Percentiles rank a stretch among this genome's conserved stretches.
Evolutionary conservation across 1,140 invertebrate species (phyloP).

Genomic region (Trissolcus basalis): DNA sequence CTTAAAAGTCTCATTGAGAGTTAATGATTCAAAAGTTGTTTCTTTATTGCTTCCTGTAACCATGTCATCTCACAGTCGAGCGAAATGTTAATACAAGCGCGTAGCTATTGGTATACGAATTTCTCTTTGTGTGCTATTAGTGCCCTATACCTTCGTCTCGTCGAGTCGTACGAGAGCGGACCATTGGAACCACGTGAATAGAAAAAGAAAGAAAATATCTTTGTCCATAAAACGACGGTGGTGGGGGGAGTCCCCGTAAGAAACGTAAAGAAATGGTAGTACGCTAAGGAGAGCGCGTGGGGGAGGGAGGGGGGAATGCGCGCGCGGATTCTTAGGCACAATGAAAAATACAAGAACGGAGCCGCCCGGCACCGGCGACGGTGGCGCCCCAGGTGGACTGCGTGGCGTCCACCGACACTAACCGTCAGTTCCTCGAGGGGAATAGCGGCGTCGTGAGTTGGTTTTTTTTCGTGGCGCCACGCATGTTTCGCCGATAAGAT

Average conservation of each 20-base stretch:
- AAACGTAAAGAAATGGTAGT: conserved; percentile 15
- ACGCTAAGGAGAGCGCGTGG: neutral
- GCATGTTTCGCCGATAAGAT: conserved; percentile 5
- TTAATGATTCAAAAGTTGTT: no score
- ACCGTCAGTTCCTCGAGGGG: conserved; percentile 39
- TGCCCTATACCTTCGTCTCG: neutral
- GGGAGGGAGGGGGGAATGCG: conserved; percentile 16
- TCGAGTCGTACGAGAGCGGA: conserved; percentile 22
- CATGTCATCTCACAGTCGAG: neutral
- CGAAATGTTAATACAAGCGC: neutral
- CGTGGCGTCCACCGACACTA: conserved; percentile 22
- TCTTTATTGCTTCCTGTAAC: no score
- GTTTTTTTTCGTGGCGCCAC: conserved; percentile 8
- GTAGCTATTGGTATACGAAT: neutral
- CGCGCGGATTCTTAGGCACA: conserved; percentile 33
- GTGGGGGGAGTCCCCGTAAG: conserved; percentile 17
- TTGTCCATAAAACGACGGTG: conserved; percentile 18
- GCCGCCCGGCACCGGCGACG: conserved; percentile 39
- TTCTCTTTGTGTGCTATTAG: conserved; percentile 5
- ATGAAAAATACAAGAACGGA: conserved; percentile 41
- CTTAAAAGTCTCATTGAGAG: no score
- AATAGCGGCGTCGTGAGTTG: conserved; percentile 41
- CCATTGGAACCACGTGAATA: conserved; percentile 45
- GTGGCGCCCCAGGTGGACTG: conserved; percentile 33
- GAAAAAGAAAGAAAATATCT: conserved; percentile 38